Conservation (phyloP, 2,888 invertebrate species). For the Apamea crenata region DNA sequence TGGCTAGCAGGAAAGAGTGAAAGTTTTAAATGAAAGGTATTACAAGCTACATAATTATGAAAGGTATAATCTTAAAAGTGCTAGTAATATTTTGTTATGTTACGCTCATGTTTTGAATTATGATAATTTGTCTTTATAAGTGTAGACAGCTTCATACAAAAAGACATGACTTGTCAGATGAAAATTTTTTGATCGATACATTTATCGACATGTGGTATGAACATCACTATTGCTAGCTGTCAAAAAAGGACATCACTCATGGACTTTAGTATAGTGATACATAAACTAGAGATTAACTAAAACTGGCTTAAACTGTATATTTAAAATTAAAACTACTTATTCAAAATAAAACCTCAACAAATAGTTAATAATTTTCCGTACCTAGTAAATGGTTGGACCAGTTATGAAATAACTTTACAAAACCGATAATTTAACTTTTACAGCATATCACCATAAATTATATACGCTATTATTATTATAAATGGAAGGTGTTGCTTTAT, state of each 20-base stretch:
- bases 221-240: constrained; percentile 43
- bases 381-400: constrained; percentile 19
- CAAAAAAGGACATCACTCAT: neutral
- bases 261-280: neutral
- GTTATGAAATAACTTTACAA: constrained; percentile 41
- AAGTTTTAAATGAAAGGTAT: constrained; percentile 43
- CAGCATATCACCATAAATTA: constrained; percentile 50
- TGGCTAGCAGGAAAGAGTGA: constrained; percentile 22
- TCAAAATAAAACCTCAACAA: constrained; percentile 5
- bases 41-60: constrained; percentile 10
- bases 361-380: constrained; percentile 32
- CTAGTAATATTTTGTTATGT: constrained; percentile 16
- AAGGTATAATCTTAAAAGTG: constrained; percentile 14
- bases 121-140: neutral
- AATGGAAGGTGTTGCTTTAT: constrained; percentile 9
- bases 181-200: constrained; percentile 8
- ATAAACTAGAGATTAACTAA: neutral
- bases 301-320: constrained; percentile 8
- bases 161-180: neutral
- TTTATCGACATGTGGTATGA: neutral
- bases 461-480: constrained; percentile 34
- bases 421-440: constrained; percentile 51
- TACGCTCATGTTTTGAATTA: neutral
- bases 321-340: constrained; percentile 11
- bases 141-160: neutral